These are phyloP conservation scores for Cyprinodon brontotheroides DNA, from an alignment of 2,113 vertebrate genomes.

Conservation along the genomic window DNA sequence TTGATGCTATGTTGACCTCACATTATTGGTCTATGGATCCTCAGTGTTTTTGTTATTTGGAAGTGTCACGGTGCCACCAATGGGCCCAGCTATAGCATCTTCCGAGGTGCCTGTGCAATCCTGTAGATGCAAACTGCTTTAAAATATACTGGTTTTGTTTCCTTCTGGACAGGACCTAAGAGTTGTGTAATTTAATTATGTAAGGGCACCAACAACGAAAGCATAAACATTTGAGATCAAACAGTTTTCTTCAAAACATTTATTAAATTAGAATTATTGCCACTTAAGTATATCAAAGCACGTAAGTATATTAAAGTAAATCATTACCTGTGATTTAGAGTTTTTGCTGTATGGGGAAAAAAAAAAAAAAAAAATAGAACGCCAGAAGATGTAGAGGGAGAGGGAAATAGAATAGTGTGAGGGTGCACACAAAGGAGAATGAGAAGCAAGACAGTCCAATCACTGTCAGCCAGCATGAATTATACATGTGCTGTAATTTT, in stretches of 20 bases:
- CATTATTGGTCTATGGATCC: no score
- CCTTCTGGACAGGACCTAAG: neutral
- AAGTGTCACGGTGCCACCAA: no score
- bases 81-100: no score
- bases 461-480: slow-evolving; percentile 82
- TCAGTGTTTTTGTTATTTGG: no score
- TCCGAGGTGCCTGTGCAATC: no score
- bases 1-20: no score
- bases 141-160: no score
- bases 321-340: slow-evolving; percentile 44
- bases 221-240: slow-evolving; percentile 51
- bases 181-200: slow-evolving; percentile 6
- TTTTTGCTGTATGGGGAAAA: slow-evolving; percentile 38
- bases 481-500: slow-evolving; percentile 83
- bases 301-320: slow-evolving; percentile 51
- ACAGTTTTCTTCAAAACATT: slow-evolving; percentile 31
- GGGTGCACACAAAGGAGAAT: slow-evolving; percentile 49
- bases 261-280: slow-evolving; percentile 64
- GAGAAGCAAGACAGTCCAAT: slow-evolving; percentile 56
- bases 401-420: slow-evolving; percentile 41
- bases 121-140: no score
- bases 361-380: slow-evolving; percentile 10
- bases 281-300: neutral
- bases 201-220: slow-evolving; percentile 28
- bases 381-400: slow-evolving; percentile 37